Evolutionary conservation across 1,140 invertebrate genomes (phyloP), one percentile per base, ranked within the genome.

Genomic region (Plectrocnemia conspersa): DNA sequence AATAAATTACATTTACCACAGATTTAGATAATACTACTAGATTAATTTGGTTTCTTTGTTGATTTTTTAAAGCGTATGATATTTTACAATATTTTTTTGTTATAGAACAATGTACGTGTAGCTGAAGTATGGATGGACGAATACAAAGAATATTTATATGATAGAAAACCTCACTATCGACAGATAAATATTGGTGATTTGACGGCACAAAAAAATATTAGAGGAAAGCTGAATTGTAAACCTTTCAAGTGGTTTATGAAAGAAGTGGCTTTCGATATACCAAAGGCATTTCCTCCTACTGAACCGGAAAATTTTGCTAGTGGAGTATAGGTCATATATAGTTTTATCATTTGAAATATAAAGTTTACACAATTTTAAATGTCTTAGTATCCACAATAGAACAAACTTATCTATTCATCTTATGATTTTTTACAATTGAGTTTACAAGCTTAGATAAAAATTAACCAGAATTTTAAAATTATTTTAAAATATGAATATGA

Each of bases 81-180:
- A 9, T 32, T 9, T 32, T 32, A 9, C 9, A 32, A 32, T 9
- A 32, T 32, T 32, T 32, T 89, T 66, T 74, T 89, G 24, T 84
- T 83, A n/a, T 70, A 74, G 82, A 76, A 92, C 80, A 79, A 89
- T 77, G 68, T 84, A 71, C 73, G 90, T 27, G 79, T 89, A 5
- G 89, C 86, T 0, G 85, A 91, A 65, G 87, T 92, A 1, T 94
- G 91, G 91, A 91, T 93, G 88, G 90, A 91, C 64, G 86, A 89
- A 55, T 91, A 89, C 61, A 83, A 83, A 13, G 73, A 91, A 38
- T 84, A 82, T 61, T 66, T 91, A 9, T 91, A 91, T 65, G 71
- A 75, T 5, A 73, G 81, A 3, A 66, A 79, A 29, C 82, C 85
- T 0, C 77, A 82, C 52, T 69, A 67, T 21, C 69, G 75, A 7